Evolutionary conservation across 2,888 invertebrate species (phyloP).

Genomic region (Alcis repandata): DNA sequence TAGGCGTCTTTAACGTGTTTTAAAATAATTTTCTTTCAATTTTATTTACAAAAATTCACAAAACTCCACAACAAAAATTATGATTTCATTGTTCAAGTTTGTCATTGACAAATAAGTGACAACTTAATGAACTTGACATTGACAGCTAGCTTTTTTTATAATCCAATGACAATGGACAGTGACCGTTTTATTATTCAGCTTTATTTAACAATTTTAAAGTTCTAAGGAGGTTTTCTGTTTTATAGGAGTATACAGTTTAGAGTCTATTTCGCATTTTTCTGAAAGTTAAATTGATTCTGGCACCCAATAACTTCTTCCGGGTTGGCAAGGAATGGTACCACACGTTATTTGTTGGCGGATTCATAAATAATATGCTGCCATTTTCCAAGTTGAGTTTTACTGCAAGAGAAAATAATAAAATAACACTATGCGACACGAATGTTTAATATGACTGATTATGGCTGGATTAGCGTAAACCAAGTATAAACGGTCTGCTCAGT

Average conservation of each 20-base stretch:
- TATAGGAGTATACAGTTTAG: background rate
- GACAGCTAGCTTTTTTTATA: conserved; percentile 23
- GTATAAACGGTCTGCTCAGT: too few species aligned
- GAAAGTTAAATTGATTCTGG: conserved; percentile 90
- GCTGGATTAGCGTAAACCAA: too few species aligned
- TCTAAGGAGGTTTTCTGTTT: background rate
- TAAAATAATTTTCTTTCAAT: background rate
- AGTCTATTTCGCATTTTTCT: conserved; percentile 73
- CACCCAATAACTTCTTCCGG: conserved; percentile 82
- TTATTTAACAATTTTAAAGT: background rate
- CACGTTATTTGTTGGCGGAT: conserved; percentile 89
- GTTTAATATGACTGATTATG: too few species aligned
- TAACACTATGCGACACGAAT: background rate
- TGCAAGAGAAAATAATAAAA: conserved; percentile 64
- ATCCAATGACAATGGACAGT: conserved; percentile 11
- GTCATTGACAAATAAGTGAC: conserved; percentile 27
- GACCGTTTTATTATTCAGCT: conserved; percentile 1
- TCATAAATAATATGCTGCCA: conserved; percentile 90
- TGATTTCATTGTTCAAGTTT: conserved; percentile 15
- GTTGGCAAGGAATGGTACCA: conserved; percentile 91
- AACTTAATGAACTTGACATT: conserved; percentile 19
- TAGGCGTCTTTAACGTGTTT: background rate
- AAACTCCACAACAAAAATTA: conserved; percentile 18
- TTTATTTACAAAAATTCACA: conserved; percentile 4
- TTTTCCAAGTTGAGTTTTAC: conserved; percentile 88